Evolutionary conservation across 2,113 vertebrate genomes (phyloP), one percentile per base, ranked within the genome.

Genomic region (Origma solitaria): DNA sequence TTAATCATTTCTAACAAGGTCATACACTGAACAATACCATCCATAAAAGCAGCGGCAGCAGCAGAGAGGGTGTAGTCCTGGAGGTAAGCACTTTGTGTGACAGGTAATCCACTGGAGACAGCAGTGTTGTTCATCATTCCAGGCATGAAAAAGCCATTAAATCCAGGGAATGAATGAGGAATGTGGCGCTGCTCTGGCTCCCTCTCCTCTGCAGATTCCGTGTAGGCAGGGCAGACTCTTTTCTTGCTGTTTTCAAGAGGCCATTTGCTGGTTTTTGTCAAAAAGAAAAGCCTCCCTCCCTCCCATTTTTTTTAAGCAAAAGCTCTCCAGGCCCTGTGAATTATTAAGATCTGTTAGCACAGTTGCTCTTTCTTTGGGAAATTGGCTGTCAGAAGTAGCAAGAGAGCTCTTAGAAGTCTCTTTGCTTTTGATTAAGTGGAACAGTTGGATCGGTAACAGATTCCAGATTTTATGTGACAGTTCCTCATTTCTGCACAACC

Each of bases 311-410:
- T 91, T 72, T 61, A 71, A 92, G 82, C 86, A 56, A 79, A 65
- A 81, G 77, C 95, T 97, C 93, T 94, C 69, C 66, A 95, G 94
- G 91, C 90, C 81, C 92, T 70, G 57, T 96, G 95, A 95, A 92
- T 97, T 97, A 96, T 97, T 97, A 97, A 97, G 97, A 97, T 98
- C 95, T 96, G 97, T 97, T 95, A 96, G 96, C 90, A 87, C 86
- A 95, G 96, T 97, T 96, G 97, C 95, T 97, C 94, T 97, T 97
- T 98, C 96, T 97, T 88, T 95, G 90, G 94, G 95, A 96, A 97
- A 96, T 90, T 91, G 95, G 91, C 96, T 96, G 90, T 97, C 96
- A 94, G 97, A 96, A 95, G 95, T 89, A 95, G 96, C 95, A 72
- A 83, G 90, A 91, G 75, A 78, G 88, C 76, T 96, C 93, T 96